phyloP scores from a whole-genome alignment of 2,888 invertebrate species.

The Lordiphosa fenestrarum region DNA sequence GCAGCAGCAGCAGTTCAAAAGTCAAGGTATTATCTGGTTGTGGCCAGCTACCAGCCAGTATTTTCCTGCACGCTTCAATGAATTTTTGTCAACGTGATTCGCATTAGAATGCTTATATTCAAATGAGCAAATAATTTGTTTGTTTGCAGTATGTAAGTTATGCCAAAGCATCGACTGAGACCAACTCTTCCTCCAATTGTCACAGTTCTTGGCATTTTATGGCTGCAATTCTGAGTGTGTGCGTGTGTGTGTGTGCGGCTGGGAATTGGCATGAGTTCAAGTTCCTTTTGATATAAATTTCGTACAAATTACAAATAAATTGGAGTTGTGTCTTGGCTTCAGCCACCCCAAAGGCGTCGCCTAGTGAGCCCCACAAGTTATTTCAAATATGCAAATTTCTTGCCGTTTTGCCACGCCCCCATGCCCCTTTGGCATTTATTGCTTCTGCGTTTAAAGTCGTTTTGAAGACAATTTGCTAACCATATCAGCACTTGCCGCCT shows the following conservation, averaged over 20 bases:
- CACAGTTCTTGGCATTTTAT: slow-evolving; percentile 62
- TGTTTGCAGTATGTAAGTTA: slow-evolving; percentile 50
- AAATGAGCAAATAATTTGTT: slow-evolving; percentile 75
- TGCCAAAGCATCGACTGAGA: slow-evolving; percentile 21
- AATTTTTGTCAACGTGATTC: slow-evolving; percentile 72
- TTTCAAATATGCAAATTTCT: slow-evolving; percentile 69
- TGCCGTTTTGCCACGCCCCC: slow-evolving; percentile 36
- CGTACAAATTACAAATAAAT: slow-evolving; percentile 74
- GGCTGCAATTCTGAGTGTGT: slow-evolving; percentile 60
- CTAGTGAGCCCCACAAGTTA: slow-evolving; percentile 59
- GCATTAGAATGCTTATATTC: slow-evolving; percentile 74
- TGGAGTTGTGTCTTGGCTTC: slow-evolving; percentile 68
- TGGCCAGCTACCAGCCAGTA: slow-evolving; percentile 6
- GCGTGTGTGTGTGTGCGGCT: slow-evolving; percentile 21
- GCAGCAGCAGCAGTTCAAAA: slow-evolving; percentile 62
- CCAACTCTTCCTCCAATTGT: no score
- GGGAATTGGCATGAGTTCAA: slow-evolving; percentile 18
- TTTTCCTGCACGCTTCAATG: slow-evolving; percentile 56
- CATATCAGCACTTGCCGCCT: background rate
- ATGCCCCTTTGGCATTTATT: slow-evolving; percentile 34
- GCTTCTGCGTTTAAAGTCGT: slow-evolving; percentile 53
- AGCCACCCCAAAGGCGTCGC: slow-evolving; percentile 45
- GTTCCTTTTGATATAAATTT: slow-evolving; percentile 66
- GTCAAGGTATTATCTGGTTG: slow-evolving; percentile 56
- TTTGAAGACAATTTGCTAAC: slow-evolving; percentile 53